phyloP scores from a whole-genome alignment of 2,113 vertebrate genomes.

The Microtus ochrogaster region DNA sequence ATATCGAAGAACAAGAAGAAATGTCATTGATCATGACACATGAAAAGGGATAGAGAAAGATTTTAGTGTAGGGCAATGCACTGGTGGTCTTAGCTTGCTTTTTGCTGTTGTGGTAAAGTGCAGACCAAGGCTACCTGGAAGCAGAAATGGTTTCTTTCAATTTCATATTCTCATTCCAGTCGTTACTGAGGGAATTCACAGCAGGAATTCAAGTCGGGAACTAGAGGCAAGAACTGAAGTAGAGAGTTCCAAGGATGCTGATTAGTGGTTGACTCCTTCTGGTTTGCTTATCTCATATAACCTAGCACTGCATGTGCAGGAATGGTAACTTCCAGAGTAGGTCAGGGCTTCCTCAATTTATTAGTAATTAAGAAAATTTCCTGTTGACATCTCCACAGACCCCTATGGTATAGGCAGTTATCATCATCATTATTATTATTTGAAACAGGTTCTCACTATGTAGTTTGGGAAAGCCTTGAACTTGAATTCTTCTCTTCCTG shows the following conservation, averaged over 20 bases:
- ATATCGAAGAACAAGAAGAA: constrained; percentile 19
- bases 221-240: not conserved
- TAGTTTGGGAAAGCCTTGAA: not conserved
- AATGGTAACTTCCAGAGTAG: not conserved
- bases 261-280: not conserved
- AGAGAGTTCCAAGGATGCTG: not conserved
- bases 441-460: not conserved
- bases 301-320: not conserved
- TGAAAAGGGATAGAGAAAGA: not conserved
- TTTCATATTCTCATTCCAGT: not conserved
- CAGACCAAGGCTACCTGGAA: not conserved
- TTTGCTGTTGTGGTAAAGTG: not conserved
- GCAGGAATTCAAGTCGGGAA: not conserved
- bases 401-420: not conserved
- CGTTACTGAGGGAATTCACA: not conserved
- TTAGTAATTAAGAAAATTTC: not conserved
- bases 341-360: not conserved
- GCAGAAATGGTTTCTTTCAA: not conserved
- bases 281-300: not conserved
- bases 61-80: not conserved
- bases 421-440: not conserved
- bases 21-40: not conserved
- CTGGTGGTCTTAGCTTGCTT: not conserved
- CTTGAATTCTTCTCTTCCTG: not conserved
- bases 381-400: not conserved